Evolutionary conservation across 2,888 invertebrate genomes (phyloP).

Genomic region (Andrena fulva): DNA sequence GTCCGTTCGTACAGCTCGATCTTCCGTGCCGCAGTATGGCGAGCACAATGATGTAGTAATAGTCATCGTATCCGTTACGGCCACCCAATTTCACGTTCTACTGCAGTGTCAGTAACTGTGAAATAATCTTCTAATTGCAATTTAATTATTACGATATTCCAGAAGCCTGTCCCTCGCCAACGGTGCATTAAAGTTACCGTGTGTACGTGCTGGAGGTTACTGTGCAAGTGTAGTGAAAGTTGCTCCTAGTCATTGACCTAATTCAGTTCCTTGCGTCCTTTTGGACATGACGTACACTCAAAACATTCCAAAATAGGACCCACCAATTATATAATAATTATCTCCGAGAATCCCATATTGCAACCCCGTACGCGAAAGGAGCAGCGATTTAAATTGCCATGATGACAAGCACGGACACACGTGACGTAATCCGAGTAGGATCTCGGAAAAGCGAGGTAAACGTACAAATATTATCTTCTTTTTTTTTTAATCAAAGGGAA

Average conservation of each 20-base stretch:
- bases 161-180: constrained; percentile 1
- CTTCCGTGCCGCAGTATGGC: constrained; percentile 15
- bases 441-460: constrained; percentile 94
- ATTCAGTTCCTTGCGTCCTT: constrained; percentile 51
- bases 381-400: constrained; percentile 49
- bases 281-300: constrained; percentile 35
- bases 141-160: constrained; percentile 12
- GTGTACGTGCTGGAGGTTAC: constrained; percentile 13
- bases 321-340: constrained; percentile 23
- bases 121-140: constrained; percentile 62
- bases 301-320: constrained; percentile 70
- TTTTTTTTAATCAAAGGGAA: constrained; percentile 12
- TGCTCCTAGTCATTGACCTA: constrained; percentile 70
- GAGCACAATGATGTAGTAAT: constrained; percentile 24
- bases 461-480: constrained; percentile 10
- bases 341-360: constrained; percentile 13
- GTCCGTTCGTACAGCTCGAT: background rate
- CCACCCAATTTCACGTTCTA: constrained; percentile 80
- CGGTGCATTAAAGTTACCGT: constrained; percentile 1
- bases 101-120: constrained; percentile 84
- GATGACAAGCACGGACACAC: constrained; percentile 68
- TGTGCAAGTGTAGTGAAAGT: constrained; percentile 73
- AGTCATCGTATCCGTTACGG: background rate
- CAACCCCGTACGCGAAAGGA: background rate
- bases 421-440: constrained; percentile 89